A percentile compares a stretch with the other conserved stretches of the same genome.
These are phyloP conservation scores for Lagria hirta DNA, from an alignment of 2,888 invertebrate species.

Conservation along the genomic window DNA sequence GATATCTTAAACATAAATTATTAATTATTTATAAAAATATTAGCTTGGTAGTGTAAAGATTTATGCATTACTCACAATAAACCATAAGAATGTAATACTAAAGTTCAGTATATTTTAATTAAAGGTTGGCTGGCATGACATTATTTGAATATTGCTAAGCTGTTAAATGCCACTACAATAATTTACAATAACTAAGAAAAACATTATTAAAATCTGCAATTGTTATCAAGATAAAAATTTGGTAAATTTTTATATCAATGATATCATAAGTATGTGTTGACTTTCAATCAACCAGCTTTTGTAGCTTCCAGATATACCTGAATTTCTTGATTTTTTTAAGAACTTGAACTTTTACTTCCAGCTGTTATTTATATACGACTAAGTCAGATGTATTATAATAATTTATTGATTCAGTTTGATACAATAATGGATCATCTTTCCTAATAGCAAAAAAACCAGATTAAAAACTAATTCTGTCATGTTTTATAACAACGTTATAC, in stretches of 20 bases:
- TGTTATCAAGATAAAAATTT: not conserved
- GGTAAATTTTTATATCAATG: not conserved
- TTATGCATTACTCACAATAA: no score
- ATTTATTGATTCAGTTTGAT: no score
- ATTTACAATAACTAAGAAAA: not conserved
- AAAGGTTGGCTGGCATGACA: slow-evolving; percentile 1
- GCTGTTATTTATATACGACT: no score
- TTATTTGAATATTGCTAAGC: not conserved
- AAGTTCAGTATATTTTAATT: not conserved
- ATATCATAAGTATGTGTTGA: not conserved
- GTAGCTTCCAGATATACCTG: no score
- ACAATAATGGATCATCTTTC: no score
- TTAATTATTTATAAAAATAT: slow-evolving; percentile 16
- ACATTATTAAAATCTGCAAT: not conserved
- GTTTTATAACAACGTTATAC: slow-evolving; percentile 12
- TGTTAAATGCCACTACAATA: not conserved
- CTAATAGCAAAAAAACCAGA: not conserved
- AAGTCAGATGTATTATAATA: no score
- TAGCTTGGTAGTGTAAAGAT: slow-evolving; percentile 7
- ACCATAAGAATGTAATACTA: no score
- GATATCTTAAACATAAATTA: slow-evolving; percentile 9
- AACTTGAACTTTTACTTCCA: no score
- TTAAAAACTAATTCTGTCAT: slow-evolving; percentile 4
- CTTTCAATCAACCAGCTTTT: no score
- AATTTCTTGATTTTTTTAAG: no score